Evolutionary conservation across 2,888 invertebrate species (phyloP), one percentile per base, ranked within the genome.

Genomic region (Dusona sp.): DNA sequence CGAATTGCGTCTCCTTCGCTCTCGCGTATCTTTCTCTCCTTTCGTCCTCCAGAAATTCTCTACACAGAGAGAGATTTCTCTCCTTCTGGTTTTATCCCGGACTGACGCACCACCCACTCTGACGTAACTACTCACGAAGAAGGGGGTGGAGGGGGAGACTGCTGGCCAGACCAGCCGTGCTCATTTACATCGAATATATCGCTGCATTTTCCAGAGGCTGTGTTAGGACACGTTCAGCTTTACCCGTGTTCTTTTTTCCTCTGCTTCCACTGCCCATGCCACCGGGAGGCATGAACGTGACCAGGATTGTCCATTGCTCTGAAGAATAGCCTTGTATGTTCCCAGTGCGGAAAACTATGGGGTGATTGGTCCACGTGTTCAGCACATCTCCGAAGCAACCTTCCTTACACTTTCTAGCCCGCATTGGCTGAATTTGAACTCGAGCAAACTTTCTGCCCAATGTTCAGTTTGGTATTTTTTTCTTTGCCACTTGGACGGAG

Each of bases 171-270:
- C 86, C 75, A 61, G 38, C 57, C 25, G 61, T 42, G 75, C 86
- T 87, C 86, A 87, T 87, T 87, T 87, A 84, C 87, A 87, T 87
- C 86, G 84, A 87, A 87, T 87, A 86, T 84, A 86, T 86, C 73
- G 85, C 80, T 72, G 87, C 83, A 87, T 86, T 85, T 87, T 83
- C 87, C 86, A 85, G 57, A 74, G 57, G 36, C 73, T 67, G 11
- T 42, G 67, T 67, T 38, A 22, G 67, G 19, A 36, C 22, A 67
- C 36, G 42, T 38, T 25, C 67, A 42, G 42, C 38, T 67, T 11
- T 3, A 16, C 22, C 22, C 54, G 22, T 8, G 9, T 22, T 54
- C n/a, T 51, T 22, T 33, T 36, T 33, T 72, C 33, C 9, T 51
- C 51, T 57, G 22, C 16, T 73, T 54, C 3, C 6, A 54, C 36